Base-by-base conservation (phyloP, 2,888 invertebrate species). In the Aelia acuminata region DNA sequence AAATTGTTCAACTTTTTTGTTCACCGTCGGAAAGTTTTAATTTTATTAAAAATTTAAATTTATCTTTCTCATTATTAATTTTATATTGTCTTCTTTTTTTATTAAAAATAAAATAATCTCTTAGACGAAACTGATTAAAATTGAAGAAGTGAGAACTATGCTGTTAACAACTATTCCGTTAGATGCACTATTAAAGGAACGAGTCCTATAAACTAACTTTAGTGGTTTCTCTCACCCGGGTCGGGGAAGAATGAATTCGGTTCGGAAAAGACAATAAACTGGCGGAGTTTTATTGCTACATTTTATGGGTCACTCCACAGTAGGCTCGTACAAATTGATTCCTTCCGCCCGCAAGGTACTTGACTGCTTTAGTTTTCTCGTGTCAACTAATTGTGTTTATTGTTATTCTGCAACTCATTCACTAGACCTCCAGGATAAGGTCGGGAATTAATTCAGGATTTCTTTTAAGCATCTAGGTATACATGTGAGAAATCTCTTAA, bases 161-260 rank as follows among this genome's bases (percentile, higher is more conserved):
- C 13, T 7, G 63, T 35, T 70, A 70, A 70, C 63, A 35, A 70
- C 18, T 7, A 70, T 70, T 18, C 22, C 18, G 31, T 31, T 35
- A 70, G 35, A 35, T 70, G 35, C 15, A 35, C 35, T 35, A 70
- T 70, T 35, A 70, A 70, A 35, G 63, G 63, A 22, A 31, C 15
- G 63, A 31, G 63, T 70, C 31, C 31, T 70, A 70, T 70, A 70
- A 70, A n/a, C 18, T 35, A 35, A 70, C 13, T 70, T 70, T 70
- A 70, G 63, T 31, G 35, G 18, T 35, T 31, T 70, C 35, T 70
- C 35, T 70, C 63, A 35, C 63, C 35, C 63, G 31, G 5, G 18
- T 8, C 20, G 18, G 1, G 63, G 31, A 70, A 35, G 63, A 35
- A 31, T 31, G 63, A 35, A 70, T 70, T 70, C 63, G 35, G 63